Conservation (phyloP, 53 echinoderm and acorn worm species). For the Echinarachnius parma region DNA sequence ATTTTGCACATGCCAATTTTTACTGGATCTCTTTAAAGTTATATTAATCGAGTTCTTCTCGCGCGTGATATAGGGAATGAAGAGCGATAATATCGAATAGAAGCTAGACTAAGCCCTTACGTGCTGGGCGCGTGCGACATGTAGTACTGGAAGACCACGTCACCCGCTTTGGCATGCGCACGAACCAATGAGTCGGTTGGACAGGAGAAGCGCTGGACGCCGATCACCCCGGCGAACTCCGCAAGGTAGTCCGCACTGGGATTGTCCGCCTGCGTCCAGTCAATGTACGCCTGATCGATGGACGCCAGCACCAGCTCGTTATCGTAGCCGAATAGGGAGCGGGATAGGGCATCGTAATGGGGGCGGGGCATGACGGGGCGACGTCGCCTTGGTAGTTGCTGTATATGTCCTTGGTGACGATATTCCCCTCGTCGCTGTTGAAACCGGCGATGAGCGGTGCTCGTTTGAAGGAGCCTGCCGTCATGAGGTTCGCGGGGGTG, state of each 20-base stretch:
- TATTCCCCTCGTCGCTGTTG: constrained; percentile 72
- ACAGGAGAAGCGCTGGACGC: constrained; percentile 37
- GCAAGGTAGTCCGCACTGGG: constrained; percentile 36
- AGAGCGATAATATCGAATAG: too few relatives aligned
- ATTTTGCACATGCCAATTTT: too few relatives aligned
- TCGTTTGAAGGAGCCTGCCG: constrained; percentile 59
- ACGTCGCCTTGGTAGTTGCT: constrained; percentile 6
- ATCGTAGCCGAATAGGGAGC: constrained; percentile 3
- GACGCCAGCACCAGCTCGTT: constrained; percentile 5
- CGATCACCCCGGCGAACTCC: constrained; percentile 11
- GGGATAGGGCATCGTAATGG: constrained; percentile 10
- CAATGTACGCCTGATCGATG: constrained; percentile 41
- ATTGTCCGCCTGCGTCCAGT: constrained; percentile 59
- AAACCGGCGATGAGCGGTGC: constrained; percentile 65
- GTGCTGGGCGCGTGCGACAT: constrained; percentile 48
- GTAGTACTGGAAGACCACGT: constrained; percentile 40
- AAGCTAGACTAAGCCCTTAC: too few relatives aligned
- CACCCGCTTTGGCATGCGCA: constrained; percentile 12
- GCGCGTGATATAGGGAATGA: too few relatives aligned
- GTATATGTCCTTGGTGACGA: constrained; percentile 40
- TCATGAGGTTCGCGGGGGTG: constrained; percentile 58
- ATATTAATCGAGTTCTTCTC: too few relatives aligned
- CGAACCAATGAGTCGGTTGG: constrained; percentile 23
- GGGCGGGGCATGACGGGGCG: constrained; percentile 10
- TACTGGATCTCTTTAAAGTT: too few relatives aligned